Conservation (phyloP, 2,888 invertebrate species). For the Agriotes lineatus region DNA sequence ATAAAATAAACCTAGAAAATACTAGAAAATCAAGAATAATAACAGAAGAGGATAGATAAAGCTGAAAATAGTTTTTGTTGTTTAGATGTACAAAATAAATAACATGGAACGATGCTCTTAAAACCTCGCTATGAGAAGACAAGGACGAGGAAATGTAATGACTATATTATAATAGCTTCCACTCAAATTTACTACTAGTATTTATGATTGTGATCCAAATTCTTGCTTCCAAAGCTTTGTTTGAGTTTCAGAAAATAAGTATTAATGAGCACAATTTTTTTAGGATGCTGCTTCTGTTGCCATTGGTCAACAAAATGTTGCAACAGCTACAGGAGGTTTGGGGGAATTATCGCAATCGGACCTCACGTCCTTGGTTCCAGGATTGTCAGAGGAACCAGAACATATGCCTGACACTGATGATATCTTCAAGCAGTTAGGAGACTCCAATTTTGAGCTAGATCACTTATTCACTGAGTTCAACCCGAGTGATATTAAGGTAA, state of each 20-base stretch:
- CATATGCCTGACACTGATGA: constrained; percentile 76
- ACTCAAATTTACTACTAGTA: too few species aligned
- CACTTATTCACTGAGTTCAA: constrained; percentile 84
- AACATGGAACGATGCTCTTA: too few species aligned
- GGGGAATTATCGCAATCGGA: constrained; percentile 82
- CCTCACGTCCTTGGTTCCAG: constrained; percentile 77
- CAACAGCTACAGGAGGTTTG: constrained; percentile 65
- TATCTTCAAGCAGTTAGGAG: constrained; percentile 84
- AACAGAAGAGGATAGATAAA: too few species aligned
- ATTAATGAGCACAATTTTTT: constrained; percentile 55
- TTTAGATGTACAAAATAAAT: too few species aligned
- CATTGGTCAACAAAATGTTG: constrained; percentile 68
- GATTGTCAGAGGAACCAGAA: constrained; percentile 68
- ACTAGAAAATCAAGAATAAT: too few species aligned
- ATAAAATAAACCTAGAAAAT: too few species aligned
- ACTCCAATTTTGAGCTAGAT: constrained; percentile 89
- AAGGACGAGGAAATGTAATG: too few species aligned
- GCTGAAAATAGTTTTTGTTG: too few species aligned
- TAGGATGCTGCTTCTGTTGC: constrained; percentile 75
- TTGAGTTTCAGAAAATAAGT: background rate
- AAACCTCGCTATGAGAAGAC: too few species aligned
- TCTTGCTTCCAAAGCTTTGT: too few species aligned
- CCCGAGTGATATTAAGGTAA: constrained; percentile 78
- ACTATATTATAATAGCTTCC: too few species aligned
- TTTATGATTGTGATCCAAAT: too few species aligned